Evolutionary conservation across 2,888 invertebrate genomes (phyloP), one percentile per base, ranked within the genome.

Genomic region (Sphaerophoria rueppellii): DNA sequence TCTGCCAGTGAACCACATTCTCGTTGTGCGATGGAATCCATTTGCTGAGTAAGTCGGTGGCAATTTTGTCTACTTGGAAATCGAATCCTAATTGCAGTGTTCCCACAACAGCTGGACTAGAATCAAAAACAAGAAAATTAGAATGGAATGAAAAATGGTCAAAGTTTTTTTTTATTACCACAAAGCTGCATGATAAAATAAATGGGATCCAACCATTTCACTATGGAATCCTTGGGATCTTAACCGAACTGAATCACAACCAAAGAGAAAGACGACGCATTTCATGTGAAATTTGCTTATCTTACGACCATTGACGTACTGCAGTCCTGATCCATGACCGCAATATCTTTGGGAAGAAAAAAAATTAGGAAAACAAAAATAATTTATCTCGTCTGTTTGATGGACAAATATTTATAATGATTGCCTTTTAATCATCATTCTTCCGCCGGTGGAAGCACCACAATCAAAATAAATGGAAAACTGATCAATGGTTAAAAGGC

Each of bases 241-340:
- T 60, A 93, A 89, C 77, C 91, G 90, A 32, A 92, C 92, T 72
- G 93, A 93, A 77, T 92, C 92, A 88, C 96, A 96, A 11, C 96
- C 96, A 91, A 95, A 95, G 11, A 96, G 91, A 58, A 95, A 91
- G 11, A 94, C 93, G 12, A 94, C 93, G 3, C 94, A 93, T 58
- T 93, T 92, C 57, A 94, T 93, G 58, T 92, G 89, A 55, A 93
- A 89, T 87, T 93, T 92, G 88, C 94, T 93, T 60, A 95, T 91
- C 85, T 93, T 91, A 52, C 93, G 93, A 34, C 93, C 92, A 14
- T 93, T 91, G 61, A 95, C 91, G 88, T 93, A 94, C 88, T 94
- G 94, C 54, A 93, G 91, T 0, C 95, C 95, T 79, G 93, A 93
- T 4, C 95, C 95, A 90, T 96, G 95, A 34, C 95, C 96, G 88